Percentiles rank a stretch among this genome's conserved stretches.
phyloP scores from a whole-genome alignment of 2,113 vertebrate genomes.

The Mionectes macconnelli region DNA sequence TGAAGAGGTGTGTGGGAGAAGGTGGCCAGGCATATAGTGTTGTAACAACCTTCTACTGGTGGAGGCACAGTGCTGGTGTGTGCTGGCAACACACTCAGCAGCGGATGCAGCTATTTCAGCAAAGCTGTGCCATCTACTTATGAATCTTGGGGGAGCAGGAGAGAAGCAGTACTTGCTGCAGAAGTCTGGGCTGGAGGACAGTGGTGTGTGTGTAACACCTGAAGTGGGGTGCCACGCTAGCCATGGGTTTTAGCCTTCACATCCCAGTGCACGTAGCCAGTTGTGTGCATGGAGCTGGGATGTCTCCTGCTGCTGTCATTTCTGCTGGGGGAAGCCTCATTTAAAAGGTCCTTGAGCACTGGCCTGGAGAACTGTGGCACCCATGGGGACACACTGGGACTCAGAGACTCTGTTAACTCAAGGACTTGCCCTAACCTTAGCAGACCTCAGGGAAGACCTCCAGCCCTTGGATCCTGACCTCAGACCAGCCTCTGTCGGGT shows the following conservation, averaged over 20 bases:
- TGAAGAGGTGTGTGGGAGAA: conserved; percentile 10
- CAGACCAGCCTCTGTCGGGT: background rate
- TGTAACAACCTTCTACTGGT: background rate
- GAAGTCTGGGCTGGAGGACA: background rate
- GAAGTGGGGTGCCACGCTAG: rapidly evolving
- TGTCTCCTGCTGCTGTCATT: background rate
- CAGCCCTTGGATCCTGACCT: background rate
- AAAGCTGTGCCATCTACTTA: background rate
- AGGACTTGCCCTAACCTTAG: background rate
- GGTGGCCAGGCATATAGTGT: background rate
- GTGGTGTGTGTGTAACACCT: background rate
- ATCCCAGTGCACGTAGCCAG: background rate
- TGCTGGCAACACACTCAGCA: background rate
- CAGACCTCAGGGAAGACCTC: background rate
- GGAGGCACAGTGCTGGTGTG: background rate
- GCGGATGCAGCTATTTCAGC: background rate
- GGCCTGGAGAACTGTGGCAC: background rate
- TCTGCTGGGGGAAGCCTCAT: background rate
- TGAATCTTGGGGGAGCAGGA: background rate
- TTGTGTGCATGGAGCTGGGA: background rate
- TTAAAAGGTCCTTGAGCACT: background rate
- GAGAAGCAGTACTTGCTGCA: background rate
- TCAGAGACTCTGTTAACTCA: background rate
- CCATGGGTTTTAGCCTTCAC: background rate
- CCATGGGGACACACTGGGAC: background rate